Base-by-base conservation (phyloP, 1,140 invertebrate genomes). In the Papilio machaon region DNA sequence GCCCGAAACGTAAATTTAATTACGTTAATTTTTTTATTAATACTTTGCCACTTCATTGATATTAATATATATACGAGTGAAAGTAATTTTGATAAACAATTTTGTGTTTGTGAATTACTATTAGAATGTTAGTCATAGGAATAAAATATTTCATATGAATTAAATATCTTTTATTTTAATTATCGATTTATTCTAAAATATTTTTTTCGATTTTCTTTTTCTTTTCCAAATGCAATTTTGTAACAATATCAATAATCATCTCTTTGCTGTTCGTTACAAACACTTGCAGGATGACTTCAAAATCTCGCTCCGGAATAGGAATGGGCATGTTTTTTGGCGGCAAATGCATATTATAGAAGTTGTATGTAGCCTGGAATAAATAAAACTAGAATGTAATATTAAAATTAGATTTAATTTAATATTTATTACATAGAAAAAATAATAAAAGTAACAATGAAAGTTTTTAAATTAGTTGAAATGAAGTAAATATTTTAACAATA, bases 271-370 rank as follows among this genome's bases (percentile, higher is more conserved):
- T 52, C 0, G 83, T 84, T 0, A 84, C n/a, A 23, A 46, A 79
- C 3, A 82, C 43, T 13, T 82, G 79, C 11, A 75, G 79, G 17
- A 52, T 60, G 19, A 83, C 60, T 23, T 49, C 78, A 60, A 77
- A 80, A 64, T 84, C 82, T 13, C 49, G 64, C 30, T 70, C 64
- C 10, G 82, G 73, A 49, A 87, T 80, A 2, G 86, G 86, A 3
- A 87, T 46, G 0, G 84, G 85, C n/a, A 84, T 82, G 54, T 86
- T 85, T 54, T 83, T 85, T 0, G 86, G 86, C 2, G 86, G 86
- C 10, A 87, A 43, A 17, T 86, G 84, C 82, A 87, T 81, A 47
- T 87, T 83, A 9, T 38, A 46, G 8, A 84, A 76, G 13, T 60
- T 38, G 35, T 87, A 86, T 35, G 54, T 82, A 17, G 67, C 82